Evolutionary conservation across 2,888 invertebrate genomes (phyloP).

Genomic region (Drosophila peninsularis): DNA sequence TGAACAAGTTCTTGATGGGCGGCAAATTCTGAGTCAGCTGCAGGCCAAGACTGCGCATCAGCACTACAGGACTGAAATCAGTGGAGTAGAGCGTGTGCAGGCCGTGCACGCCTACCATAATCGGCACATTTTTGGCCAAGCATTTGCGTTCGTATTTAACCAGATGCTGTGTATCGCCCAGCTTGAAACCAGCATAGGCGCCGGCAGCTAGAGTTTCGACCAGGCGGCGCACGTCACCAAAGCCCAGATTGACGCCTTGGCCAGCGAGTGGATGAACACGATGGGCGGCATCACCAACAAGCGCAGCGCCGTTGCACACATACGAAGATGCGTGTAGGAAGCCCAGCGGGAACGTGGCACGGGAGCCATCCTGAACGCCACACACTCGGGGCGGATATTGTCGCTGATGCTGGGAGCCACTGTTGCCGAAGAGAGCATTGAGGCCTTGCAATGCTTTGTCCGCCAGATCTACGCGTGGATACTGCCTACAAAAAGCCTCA

Average conservation of each 20-base stretch:
- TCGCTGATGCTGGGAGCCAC: slow-evolving; percentile 77
- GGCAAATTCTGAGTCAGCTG: slow-evolving; percentile 91
- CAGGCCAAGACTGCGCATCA: slow-evolving; percentile 92
- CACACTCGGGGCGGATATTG: slow-evolving; percentile 83
- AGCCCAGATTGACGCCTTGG: slow-evolving; percentile 98
- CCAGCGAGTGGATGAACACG: slow-evolving; percentile 98
- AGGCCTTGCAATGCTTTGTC: slow-evolving; percentile 85
- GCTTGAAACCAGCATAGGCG: slow-evolving; percentile 89
- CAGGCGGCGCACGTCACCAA: slow-evolving; percentile 94
- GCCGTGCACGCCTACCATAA: slow-evolving; percentile 94
- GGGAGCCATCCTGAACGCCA: slow-evolving; percentile 82
- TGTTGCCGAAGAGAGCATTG: slow-evolving; percentile 84
- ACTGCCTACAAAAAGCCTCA: slow-evolving; percentile 88
- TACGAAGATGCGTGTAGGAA: slow-evolving; percentile 96
- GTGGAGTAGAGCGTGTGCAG: slow-evolving; percentile 93
- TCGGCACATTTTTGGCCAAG: slow-evolving; percentile 94
- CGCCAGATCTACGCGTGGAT: slow-evolving; percentile 78
- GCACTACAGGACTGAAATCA: slow-evolving; percentile 89
- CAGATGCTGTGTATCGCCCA: slow-evolving; percentile 90
- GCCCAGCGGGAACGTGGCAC: slow-evolving; percentile 96
- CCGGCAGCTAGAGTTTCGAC: slow-evolving; percentile 89
- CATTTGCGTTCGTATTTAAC: slow-evolving; percentile 93
- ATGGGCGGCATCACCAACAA: slow-evolving; percentile 96
- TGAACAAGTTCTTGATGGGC: slow-evolving; percentile 87
- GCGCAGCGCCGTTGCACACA: slow-evolving; percentile 91